Evolutionary conservation across 2,888 invertebrate genomes (phyloP).

Genomic region (Endomychus coccineus): DNA sequence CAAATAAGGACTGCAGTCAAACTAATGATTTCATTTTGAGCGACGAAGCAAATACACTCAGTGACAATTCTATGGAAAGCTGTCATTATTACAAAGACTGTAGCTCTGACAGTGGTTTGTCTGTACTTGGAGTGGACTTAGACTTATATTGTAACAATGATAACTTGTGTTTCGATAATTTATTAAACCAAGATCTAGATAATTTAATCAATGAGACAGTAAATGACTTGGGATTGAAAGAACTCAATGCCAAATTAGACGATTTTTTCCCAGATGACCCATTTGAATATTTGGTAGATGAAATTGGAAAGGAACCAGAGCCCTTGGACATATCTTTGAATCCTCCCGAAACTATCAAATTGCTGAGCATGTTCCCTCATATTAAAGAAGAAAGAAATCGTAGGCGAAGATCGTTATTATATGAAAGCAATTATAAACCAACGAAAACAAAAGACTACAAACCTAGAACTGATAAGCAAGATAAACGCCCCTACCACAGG

Average conservation of each 20-base stretch:
- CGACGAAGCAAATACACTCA: too few species aligned
- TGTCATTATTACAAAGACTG: not conserved
- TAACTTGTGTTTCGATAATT: constrained; percentile 17
- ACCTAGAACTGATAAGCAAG: constrained; percentile 17
- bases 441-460: constrained; percentile 17
- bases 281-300: constrained; percentile 25
- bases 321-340: constrained; percentile 13
- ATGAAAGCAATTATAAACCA: constrained; percentile 33
- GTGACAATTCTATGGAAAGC: not conserved
- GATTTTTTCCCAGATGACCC: constrained; percentile 28
- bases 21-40: too few species aligned
- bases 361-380: constrained; percentile 39
- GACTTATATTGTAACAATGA: constrained; percentile 27
- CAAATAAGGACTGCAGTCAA: too few species aligned
- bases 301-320: constrained; percentile 18
- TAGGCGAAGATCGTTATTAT: constrained; percentile 39
- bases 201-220: constrained; percentile 25
- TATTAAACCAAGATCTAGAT: constrained; percentile 23
- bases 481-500: constrained; percentile 18
- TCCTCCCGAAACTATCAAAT: constrained; percentile 22
- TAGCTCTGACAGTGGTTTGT: constrained; percentile 13
- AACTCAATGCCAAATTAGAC: constrained; percentile 24
- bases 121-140: constrained; percentile 35
- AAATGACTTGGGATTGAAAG: constrained; percentile 27
- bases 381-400: constrained; percentile 39